A percentile compares a stretch with the other conserved stretches of the same genome.
These are phyloP conservation scores for Cyphomyrus discorhynchus DNA, from an alignment of 2,113 vertebrate species.

Conservation along the genomic window DNA sequence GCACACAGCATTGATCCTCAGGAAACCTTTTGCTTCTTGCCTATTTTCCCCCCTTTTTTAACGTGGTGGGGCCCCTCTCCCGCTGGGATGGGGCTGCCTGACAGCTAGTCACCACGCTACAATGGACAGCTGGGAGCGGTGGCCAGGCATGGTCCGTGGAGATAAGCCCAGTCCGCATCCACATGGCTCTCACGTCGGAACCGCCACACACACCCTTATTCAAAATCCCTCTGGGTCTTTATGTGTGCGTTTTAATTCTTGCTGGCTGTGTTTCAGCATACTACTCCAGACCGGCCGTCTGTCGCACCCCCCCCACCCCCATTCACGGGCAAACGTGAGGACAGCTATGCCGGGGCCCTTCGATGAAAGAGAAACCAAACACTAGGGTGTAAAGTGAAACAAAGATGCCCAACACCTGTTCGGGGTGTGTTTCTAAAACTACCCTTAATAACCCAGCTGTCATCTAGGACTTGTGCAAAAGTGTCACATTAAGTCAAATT, in stretches of 20 bases:
- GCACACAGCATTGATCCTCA: background rate
- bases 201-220: constrained; percentile 6
- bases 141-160: constrained; percentile 60
- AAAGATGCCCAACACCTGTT: constrained; percentile 47
- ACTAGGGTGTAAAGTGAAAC: constrained; percentile 50
- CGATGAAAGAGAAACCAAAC: constrained; percentile 38
- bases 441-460: background rate
- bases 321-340: constrained; percentile 56
- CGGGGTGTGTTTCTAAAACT: background rate
- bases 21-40: background rate
- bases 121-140: constrained; percentile 57
- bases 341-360: constrained; percentile 55
- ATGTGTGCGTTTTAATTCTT: background rate
- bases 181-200: constrained; percentile 50
- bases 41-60: background rate
- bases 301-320: background rate
- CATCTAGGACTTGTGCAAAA: background rate
- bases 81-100: constrained; percentile 50
- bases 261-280: constrained; percentile 31
- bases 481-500: background rate
- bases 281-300: constrained; percentile 23
- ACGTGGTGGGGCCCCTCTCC: constrained; percentile 48
- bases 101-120: constrained; percentile 40
- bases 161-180: constrained; percentile 73
- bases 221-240: constrained; percentile 13